Evolutionary conservation across 2,797 vertebrate genomes (phyloP), one percentile per base, ranked within the genome.

Genomic region (Pseudomugil tenellus): DNA sequence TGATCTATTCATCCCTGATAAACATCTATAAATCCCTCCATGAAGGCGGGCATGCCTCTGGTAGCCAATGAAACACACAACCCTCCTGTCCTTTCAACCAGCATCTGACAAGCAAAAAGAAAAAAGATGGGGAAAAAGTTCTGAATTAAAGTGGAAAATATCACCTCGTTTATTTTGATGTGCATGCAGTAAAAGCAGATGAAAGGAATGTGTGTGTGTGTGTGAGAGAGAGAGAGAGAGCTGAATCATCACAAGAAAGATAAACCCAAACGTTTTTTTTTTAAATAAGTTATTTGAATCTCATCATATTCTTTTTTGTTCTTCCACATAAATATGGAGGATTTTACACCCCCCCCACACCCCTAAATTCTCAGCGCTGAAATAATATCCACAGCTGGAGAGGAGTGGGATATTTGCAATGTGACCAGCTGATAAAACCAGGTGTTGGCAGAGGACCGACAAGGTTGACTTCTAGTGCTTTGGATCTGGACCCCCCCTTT

Each of bases 1-100:
- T 98, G 96, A 98, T 98, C 96, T 96, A 95, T 96, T 97, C 96
- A 97, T 97, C 95, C 95, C 95, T 94, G 96, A 97, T 98, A 96
- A 97, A 96, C 96, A 97, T 97, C 96, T 97, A 96, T 98, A 98
- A 96, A 96, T 96, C 96, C 96, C 94, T 95, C 95, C 95, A 94
- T 94, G 94, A 95, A 96, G 95, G 95, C 96, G 94, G 93, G 94
- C 95, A 95, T 95, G 95, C 93, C 94, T 94, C 92, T 95, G 94
- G 95, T 95, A 94, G 92, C 92, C 90, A 92, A 92, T 94, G 94
- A 59, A 94, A 93, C 92, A 93, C 94, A 92, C 94, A 95, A 94
- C 92, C 80, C 87, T 77, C 85, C 89, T 92, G 89, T 94, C 92
- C 86, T 93, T 93, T 94, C 92, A 92, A 93, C 91, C 92, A 83